Base-by-base conservation (phyloP, 2,888 invertebrate species). In the Ceratothoa steindachneri region DNA sequence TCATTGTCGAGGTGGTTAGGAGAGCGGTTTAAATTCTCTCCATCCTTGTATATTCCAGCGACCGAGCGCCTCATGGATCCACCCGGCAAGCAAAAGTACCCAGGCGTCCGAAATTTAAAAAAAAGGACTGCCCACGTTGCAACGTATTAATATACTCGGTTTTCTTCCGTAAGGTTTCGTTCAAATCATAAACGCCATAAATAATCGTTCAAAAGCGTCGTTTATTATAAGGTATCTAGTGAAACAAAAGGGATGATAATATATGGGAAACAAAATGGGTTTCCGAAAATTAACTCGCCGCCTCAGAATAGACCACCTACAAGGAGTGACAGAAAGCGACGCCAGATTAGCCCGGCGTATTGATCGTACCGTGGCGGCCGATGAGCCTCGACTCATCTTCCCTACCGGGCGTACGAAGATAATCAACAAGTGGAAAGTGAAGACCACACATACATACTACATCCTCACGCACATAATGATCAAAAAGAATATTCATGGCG, bases 231-330 rank as follows among this genome's bases (percentile, higher is more conserved):
- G 60, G 60, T 22, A 60, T 60, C 60, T 24, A 22, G 24, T 60
- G 60, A 60, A 60, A 60, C 60, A 60, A 60, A 60, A 7, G 60
- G 60, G 60, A 60, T 60, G 60, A 60, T 60, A 60, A 60, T 60
- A 60, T 60, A 60, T 60, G 60, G 60, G 60, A 60, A 60, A 60
- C 27, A 24, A 60, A 60, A 60, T 60, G 60, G 24, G 60, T 60
- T 60, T 60, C 60, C 60, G 60, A 60, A 60, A 60, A 60, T 60
- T 60, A 60, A 60, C 60, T 60, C 27, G n/a, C 27, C 15, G 60
- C 12, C 22, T 22, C 27, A 24, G 12, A 41, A 41, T 41, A 60
- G 60, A 60, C 60, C 60, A 60, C 60, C 60, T 22, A 60, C 22
- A 60, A 60, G 27, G 60, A 15, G n/a, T 60, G 60, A 60, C 60